Percentiles rank a stretch among this genome's conserved stretches.
phyloP scores from a whole-genome alignment of 2,113 vertebrate species.

The Corythornis madagascariensis region DNA sequence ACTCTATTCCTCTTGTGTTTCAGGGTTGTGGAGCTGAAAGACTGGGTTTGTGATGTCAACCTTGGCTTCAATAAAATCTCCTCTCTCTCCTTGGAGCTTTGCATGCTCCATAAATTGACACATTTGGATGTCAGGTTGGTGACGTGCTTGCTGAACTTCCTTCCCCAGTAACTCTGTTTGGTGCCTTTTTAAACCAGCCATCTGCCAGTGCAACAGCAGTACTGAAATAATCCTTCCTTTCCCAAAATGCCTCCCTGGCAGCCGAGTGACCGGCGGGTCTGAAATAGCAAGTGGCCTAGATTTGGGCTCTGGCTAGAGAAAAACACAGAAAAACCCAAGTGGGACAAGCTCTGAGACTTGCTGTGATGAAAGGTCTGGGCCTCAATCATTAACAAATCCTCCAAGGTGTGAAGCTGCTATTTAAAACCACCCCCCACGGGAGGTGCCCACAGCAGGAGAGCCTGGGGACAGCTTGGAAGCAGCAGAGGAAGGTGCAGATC shows the following conservation, averaged over 20 bases:
- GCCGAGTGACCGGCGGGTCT: not conserved
- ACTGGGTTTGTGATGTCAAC: constrained; percentile 83
- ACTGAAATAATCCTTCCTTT: not conserved
- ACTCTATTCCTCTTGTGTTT: not conserved
- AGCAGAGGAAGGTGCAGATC: not conserved
- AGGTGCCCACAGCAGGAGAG: not conserved
- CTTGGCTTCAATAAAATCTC: constrained; percentile 91
- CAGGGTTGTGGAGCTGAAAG: constrained; percentile 87
- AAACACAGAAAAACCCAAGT: not conserved
- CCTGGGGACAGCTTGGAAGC: not conserved
- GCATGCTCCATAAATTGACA: constrained; percentile 80
- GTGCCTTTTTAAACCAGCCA: constrained; percentile 1
- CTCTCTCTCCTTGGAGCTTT: constrained; percentile 78
- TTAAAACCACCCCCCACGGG: not conserved
- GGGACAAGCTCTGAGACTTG: not conserved
- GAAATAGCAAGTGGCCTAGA: not conserved
- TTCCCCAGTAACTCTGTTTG: not conserved
- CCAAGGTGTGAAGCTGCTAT: not conserved
- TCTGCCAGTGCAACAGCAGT: not conserved
- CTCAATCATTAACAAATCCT: not conserved
- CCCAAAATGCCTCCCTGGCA: not conserved
- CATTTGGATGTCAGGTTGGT: constrained; percentile 92
- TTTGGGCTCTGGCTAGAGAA: not conserved
- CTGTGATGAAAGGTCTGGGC: not conserved
- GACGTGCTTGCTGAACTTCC: not conserved